Percentiles rank a stretch among this genome's conserved stretches.
Conservation (phyloP, 2,888 invertebrate genomes). For the Choristoneura rosaceana region DNA sequence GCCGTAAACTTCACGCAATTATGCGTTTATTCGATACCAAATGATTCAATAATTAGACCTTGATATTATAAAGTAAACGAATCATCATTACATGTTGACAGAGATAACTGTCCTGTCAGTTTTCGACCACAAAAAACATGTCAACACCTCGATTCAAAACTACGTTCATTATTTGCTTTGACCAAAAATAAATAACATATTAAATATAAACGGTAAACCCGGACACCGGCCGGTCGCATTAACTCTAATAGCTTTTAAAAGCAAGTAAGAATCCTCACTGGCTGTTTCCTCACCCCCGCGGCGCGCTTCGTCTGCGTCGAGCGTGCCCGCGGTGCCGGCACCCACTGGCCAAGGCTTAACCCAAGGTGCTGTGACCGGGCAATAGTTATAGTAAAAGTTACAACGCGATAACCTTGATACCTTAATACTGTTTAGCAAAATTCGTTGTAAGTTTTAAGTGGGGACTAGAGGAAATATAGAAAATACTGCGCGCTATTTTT, state of each 20-base stretch:
- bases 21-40: slow-evolving; percentile 2
- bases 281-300: slow-evolving; percentile 39
- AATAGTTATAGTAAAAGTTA: neutral
- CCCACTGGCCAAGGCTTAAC: neutral
- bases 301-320: neutral
- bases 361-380: neutral
- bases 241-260: slow-evolving; percentile 52
- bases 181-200: slow-evolving; percentile 41
- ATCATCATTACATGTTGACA: slow-evolving; percentile 19
- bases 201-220: slow-evolving; percentile 50
- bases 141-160: slow-evolving; percentile 20
- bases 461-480: slow-evolving; percentile 23
- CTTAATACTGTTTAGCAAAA: slow-evolving; percentile 38
- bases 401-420: slow-evolving; percentile 5
- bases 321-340: neutral
- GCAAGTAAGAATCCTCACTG: slow-evolving; percentile 52
- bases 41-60: slow-evolving; percentile 9
- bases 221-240: slow-evolving; percentile 54
- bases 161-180: slow-evolving; percentile 25
- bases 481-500: slow-evolving; percentile 19
- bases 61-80: slow-evolving; percentile 13
- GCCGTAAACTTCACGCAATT: neutral
- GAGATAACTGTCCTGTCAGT: slow-evolving; percentile 3
- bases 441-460: slow-evolving; percentile 39
- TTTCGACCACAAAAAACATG: slow-evolving; percentile 13